phyloP scores from a whole-genome alignment of 1,140 invertebrate genomes.

The Leptoteleia sp. region DNA sequence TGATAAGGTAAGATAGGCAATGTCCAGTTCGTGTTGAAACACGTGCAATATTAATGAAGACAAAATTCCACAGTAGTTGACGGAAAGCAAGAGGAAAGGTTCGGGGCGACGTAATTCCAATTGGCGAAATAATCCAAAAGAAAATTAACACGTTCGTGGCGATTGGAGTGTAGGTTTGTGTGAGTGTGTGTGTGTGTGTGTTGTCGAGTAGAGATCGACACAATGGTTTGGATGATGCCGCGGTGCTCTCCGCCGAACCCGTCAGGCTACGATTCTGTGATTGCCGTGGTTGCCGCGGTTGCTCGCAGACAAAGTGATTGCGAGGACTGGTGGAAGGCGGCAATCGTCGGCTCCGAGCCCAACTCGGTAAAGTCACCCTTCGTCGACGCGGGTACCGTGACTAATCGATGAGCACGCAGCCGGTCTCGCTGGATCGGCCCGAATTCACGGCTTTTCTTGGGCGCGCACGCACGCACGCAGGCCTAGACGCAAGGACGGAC shows the following conservation, averaged over 20 bases:
- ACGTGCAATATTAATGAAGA: too few species aligned
- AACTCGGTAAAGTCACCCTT: conserved; percentile 80
- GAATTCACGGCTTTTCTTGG: conserved; percentile 69
- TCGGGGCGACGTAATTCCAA: too few species aligned
- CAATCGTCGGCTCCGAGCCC: conserved; percentile 68
- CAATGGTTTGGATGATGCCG: conserved; percentile 59
- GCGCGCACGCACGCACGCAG: background rate
- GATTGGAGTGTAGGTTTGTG: too few species aligned
- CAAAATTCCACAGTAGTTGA: too few species aligned
- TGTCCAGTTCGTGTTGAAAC: too few species aligned
- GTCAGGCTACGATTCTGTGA: conserved; percentile 68
- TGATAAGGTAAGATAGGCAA: too few species aligned
- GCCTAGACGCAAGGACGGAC: conserved; percentile 8
- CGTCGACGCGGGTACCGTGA: conserved; percentile 76
- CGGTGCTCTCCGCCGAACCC: conserved; percentile 57
- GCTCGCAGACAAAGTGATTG: conserved; percentile 68
- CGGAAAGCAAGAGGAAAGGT: too few species aligned
- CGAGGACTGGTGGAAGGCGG: conserved; percentile 50
- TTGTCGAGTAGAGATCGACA: conserved; percentile 23
- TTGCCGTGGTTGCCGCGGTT: conserved; percentile 45
- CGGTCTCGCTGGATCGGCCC: conserved; percentile 72
- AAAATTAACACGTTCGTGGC: too few species aligned
- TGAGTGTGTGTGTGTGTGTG: too few species aligned
- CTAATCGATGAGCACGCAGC: conserved; percentile 80
- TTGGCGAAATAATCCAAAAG: conserved; percentile 6